Evolutionary conservation across 2,113 vertebrate genomes (phyloP).

Genomic region (Heteronetta atricapilla): DNA sequence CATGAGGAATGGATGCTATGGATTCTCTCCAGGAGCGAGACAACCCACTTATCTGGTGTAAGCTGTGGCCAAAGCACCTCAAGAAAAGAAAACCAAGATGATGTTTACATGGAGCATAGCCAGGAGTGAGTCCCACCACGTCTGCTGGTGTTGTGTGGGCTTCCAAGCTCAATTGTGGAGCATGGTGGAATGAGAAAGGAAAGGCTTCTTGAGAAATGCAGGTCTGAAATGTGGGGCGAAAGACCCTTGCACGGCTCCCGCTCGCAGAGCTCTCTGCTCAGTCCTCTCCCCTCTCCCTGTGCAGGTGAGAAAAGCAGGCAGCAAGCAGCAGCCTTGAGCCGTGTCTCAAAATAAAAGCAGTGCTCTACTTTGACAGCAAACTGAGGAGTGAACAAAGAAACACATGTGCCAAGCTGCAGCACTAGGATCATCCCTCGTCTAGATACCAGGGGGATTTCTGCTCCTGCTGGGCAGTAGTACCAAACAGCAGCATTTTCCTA

Average conservation of each 20-base stretch:
- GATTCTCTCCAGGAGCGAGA: neutral
- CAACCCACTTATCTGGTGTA: neutral
- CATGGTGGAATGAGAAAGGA: conserved; percentile 19
- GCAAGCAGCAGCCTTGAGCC: conserved; percentile 9
- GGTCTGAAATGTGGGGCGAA: neutral
- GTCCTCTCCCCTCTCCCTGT: neutral
- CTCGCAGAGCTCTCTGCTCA: neutral
- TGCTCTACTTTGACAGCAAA: neutral
- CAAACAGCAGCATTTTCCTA: neutral
- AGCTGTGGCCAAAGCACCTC: neutral
- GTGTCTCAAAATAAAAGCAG: conserved; percentile 32
- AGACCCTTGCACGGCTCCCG: neutral
- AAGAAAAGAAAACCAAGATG: conserved; percentile 43
- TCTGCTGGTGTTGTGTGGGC: rapidly evolving
- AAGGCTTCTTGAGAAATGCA: conserved; percentile 23
- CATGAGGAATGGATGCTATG: neutral
- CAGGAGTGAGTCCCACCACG: neutral
- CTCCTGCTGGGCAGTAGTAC: neutral
- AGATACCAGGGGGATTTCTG: neutral
- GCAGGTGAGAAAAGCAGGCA: conserved; percentile 53
- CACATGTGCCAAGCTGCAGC: conserved; percentile 10
- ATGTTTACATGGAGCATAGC: neutral
- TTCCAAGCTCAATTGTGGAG: neutral
- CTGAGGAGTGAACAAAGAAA: neutral
- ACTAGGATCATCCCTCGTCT: neutral